Conservation (phyloP, 2,113 vertebrate species). For the Atlantisia rogersi region DNA sequence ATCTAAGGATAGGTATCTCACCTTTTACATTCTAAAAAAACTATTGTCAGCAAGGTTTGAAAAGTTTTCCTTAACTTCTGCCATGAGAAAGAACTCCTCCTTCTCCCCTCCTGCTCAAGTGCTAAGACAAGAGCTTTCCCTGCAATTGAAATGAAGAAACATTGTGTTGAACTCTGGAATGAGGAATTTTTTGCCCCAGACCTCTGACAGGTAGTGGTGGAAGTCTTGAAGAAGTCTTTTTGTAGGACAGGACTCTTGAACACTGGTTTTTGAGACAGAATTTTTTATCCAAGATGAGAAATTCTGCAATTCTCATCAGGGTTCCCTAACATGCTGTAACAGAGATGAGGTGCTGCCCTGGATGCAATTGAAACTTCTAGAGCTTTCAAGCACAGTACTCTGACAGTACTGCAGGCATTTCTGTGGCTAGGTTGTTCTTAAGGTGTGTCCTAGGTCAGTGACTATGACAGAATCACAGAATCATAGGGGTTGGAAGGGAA, state of each 20-base stretch:
- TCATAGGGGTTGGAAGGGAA: too few relatives aligned
- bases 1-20: background rate
- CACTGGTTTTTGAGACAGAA: background rate
- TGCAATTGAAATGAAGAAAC: background rate
- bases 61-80: background rate
- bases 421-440: background rate
- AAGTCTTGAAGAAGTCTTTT: background rate
- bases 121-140: background rate
- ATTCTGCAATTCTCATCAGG: background rate
- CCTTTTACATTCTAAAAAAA: background rate
- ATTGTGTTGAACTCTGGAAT: background rate
- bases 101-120: background rate
- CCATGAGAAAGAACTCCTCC: background rate
- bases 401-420: background rate
- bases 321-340: background rate
- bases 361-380: background rate
- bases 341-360: background rate
- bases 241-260: background rate
- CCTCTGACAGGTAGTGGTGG: background rate
- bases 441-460: background rate
- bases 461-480: background rate
- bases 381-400: background rate
- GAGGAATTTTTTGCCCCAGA: background rate
- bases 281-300: background rate
- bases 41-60: background rate